These are phyloP conservation scores for Clamator glandarius DNA, from an alignment of 2,797 vertebrate genomes.

Conservation along the genomic window DNA sequence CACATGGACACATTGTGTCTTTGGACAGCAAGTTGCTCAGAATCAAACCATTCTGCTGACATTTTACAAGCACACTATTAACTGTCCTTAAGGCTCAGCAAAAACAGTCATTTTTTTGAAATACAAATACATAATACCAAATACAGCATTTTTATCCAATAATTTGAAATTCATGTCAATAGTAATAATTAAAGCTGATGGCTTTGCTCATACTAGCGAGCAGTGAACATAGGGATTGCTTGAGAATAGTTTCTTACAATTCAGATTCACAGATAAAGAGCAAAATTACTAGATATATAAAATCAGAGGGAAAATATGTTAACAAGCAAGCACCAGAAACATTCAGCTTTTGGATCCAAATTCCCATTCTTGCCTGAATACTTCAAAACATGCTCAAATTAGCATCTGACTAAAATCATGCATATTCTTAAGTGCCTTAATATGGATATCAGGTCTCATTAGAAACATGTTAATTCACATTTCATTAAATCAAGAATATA, in stretches of 20 bases:
- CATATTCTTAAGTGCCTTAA: conserved; percentile 4
- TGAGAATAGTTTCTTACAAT: neutral
- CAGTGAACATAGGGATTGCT: neutral
- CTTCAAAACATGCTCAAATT: neutral
- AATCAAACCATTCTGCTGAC: neutral
- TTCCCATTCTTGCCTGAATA: neutral
- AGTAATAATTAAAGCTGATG: neutral
- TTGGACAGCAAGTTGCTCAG: neutral
- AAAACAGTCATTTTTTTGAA: neutral
- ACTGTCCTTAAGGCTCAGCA: neutral
- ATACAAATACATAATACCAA: neutral
- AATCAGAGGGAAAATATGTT: neutral
- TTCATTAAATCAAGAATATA: conserved; percentile 35
- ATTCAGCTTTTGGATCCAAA: neutral
- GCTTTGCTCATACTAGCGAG: neutral
- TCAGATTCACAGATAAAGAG: neutral
- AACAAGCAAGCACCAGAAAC: neutral
- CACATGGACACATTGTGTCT: neutral
- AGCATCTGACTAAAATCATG: conserved; percentile 29
- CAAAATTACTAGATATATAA: neutral
- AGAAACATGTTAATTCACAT: neutral
- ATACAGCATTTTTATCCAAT: neutral
- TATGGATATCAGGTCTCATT: neutral
- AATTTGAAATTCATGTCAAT: neutral
- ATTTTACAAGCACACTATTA: neutral